Evolutionary conservation across 2,888 invertebrate species (phyloP).

Genomic region (Heliconius aoede): DNA sequence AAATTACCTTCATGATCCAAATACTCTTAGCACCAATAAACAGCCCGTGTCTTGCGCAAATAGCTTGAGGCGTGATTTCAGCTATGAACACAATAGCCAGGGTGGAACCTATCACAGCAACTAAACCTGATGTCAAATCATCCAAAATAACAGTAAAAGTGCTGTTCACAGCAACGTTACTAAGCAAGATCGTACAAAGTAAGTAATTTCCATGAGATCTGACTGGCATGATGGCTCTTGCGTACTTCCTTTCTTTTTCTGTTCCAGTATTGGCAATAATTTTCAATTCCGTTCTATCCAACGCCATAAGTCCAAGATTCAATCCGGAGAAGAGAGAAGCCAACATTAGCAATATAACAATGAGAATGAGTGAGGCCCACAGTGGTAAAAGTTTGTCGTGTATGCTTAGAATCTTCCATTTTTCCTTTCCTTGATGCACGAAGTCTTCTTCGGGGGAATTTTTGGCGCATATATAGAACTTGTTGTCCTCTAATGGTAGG

Average conservation of each 20-base stretch:
- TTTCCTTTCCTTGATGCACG: slow-evolving; percentile 86
- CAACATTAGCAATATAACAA: slow-evolving; percentile 89
- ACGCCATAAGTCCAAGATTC: slow-evolving; percentile 97
- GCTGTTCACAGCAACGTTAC: slow-evolving; percentile 97
- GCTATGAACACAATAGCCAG: slow-evolving; percentile 98
- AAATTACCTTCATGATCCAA: slow-evolving; percentile 90
- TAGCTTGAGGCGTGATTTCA: slow-evolving; percentile 98
- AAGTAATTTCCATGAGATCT: slow-evolving; percentile 96
- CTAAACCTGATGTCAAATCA: slow-evolving; percentile 94
- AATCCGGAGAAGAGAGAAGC: slow-evolving; percentile 98
- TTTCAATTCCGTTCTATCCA: slow-evolving; percentile 97
- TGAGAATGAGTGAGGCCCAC: slow-evolving; percentile 90
- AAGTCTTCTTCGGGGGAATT: slow-evolving; percentile 66
- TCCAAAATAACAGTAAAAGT: slow-evolving; percentile 98
- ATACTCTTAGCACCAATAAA: slow-evolving; percentile 98
- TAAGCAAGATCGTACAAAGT: slow-evolving; percentile 90
- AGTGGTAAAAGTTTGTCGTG: slow-evolving; percentile 89
- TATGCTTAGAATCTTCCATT: slow-evolving; percentile 86
- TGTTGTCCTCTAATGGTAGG: slow-evolving; percentile 62
- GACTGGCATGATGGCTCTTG: slow-evolving; percentile 95
- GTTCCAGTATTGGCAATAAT: slow-evolving; percentile 97
- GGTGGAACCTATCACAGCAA: slow-evolving; percentile 96
- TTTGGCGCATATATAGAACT: slow-evolving; percentile 72
- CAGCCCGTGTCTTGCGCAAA: slow-evolving; percentile 97
- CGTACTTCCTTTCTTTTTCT: slow-evolving; percentile 91